Percentiles rank a stretch among this genome's conserved stretches.
These are phyloP conservation scores for Drosophila helvetica DNA, from an alignment of 2,888 invertebrate species.

Conservation along the genomic window DNA sequence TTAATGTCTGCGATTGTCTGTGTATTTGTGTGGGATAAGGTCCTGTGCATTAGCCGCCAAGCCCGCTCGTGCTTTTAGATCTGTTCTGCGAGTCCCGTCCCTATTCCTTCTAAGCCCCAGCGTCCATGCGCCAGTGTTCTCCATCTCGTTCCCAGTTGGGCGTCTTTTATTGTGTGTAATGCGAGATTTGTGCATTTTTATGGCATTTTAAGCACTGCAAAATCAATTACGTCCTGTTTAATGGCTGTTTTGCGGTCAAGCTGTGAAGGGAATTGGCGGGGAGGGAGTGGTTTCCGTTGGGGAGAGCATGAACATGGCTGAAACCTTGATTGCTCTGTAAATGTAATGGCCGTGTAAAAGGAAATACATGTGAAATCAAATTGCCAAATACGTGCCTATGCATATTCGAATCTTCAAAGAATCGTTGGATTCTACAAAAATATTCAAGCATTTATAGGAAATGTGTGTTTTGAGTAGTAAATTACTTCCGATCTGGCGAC, in stretches of 20 bases:
- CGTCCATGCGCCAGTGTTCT: constrained; percentile 12
- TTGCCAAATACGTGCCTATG: constrained; percentile 8
- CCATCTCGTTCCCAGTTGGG: constrained; percentile 11
- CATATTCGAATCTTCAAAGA: neutral
- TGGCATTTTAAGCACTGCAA: constrained; percentile 58
- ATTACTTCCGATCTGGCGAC: neutral
- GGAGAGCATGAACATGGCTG: neutral
- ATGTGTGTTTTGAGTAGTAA: neutral
- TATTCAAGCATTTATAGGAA: neutral
- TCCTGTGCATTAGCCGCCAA: constrained; percentile 29
- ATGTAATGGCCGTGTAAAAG: constrained; percentile 31
- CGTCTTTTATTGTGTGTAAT: constrained; percentile 48
- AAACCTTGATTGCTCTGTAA: constrained; percentile 23
- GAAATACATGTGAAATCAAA: constrained; percentile 19
- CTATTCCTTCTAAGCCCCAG: neutral
- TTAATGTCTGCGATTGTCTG: constrained; percentile 41
- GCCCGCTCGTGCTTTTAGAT: constrained; percentile 39
- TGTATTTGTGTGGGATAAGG: constrained; percentile 1
- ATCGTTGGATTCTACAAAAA: neutral
- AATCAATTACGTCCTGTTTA: constrained; percentile 60
- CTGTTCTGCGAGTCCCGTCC: neutral
- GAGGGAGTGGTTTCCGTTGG: neutral
- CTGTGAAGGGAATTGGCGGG: neutral
- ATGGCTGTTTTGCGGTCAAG: constrained; percentile 45
- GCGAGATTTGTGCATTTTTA: constrained; percentile 58